phyloP scores from a whole-genome alignment of 2,113 vertebrate species.

The Cisticola juncidis region DNA sequence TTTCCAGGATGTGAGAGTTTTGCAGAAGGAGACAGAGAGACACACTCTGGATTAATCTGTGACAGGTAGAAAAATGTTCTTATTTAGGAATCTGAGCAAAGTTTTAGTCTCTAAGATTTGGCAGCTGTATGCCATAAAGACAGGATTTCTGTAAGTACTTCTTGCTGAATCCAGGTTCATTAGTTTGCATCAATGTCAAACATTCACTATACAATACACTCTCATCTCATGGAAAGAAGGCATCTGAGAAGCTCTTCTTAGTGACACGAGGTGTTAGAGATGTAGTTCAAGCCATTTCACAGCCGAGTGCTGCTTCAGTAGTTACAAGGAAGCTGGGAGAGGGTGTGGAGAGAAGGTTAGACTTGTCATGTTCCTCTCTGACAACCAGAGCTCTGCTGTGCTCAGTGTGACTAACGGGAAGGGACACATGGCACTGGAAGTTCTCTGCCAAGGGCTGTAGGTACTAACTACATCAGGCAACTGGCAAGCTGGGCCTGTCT shows the following conservation, averaged over 20 bases:
- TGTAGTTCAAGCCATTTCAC: background rate
- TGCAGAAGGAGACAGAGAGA: conserved; percentile 19
- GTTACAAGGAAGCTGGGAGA: background rate
- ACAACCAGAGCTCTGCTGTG: background rate
- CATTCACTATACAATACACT: background rate
- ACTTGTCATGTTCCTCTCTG: background rate
- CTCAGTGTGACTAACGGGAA: background rate
- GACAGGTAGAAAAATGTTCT: conserved; percentile 54
- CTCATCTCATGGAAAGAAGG: background rate
- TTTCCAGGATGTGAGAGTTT: conserved; percentile 38
- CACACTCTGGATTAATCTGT: conserved; percentile 41
- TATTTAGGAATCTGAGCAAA: conserved; percentile 14
- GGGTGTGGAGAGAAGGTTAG: background rate
- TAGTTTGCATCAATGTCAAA: conserved; percentile 43
- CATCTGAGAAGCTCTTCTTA: background rate
- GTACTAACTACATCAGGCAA: background rate
- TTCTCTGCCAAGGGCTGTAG: background rate
- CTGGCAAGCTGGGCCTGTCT: background rate
- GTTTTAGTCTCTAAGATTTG: conserved; percentile 40
- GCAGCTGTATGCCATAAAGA: conserved; percentile 40
- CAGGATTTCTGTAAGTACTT: conserved; percentile 27
- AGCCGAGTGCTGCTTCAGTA: background rate
- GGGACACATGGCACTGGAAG: background rate
- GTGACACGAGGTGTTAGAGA: background rate
- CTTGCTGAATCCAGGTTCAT: conserved; percentile 24